A percentile compares a stretch with the other conserved stretches of the same genome.
Conservation (phyloP, 2,888 invertebrate species). For the Dasysyrphus albostriatus region DNA sequence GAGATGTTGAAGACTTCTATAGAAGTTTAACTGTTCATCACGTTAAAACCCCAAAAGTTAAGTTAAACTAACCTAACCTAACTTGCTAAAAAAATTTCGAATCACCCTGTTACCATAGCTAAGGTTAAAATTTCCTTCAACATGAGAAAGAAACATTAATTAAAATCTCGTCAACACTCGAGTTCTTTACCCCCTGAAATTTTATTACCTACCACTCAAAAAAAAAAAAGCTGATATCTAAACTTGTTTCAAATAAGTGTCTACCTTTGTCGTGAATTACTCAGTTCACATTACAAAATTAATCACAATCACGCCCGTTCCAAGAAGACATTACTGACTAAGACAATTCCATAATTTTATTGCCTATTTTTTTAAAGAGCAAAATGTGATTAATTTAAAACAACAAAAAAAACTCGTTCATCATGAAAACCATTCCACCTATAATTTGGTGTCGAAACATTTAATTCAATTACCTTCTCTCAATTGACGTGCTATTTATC, state of each 20-base stretch:
- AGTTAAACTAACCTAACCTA: too few relatives aligned
- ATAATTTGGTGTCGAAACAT: neutral
- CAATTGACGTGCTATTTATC: neutral
- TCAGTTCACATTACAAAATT: neutral
- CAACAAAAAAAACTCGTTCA: neutral
- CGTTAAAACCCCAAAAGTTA: too few relatives aligned
- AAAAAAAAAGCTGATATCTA: neutral
- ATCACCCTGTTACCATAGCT: neutral
- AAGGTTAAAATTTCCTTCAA: neutral
- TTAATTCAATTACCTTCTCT: neutral
- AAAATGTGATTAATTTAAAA: neutral
- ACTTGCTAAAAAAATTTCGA: too few relatives aligned
- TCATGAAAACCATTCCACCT: neutral
- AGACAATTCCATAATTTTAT: neutral
- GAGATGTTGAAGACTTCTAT: too few relatives aligned
- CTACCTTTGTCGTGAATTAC: neutral
- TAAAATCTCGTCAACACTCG: neutral
- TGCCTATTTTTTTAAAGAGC: neutral
- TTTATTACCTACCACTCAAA: neutral
- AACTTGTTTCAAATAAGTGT: conserved; percentile 3
- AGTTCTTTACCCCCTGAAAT: neutral
- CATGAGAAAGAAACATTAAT: neutral
- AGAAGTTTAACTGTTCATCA: too few relatives aligned
- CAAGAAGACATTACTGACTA: neutral
- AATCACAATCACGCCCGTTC: neutral